Percentiles rank a stretch among this genome's conserved stretches.
These are phyloP conservation scores for Danionella dracula DNA, from an alignment of 2,797 vertebrate species.

Conservation along the genomic window DNA sequence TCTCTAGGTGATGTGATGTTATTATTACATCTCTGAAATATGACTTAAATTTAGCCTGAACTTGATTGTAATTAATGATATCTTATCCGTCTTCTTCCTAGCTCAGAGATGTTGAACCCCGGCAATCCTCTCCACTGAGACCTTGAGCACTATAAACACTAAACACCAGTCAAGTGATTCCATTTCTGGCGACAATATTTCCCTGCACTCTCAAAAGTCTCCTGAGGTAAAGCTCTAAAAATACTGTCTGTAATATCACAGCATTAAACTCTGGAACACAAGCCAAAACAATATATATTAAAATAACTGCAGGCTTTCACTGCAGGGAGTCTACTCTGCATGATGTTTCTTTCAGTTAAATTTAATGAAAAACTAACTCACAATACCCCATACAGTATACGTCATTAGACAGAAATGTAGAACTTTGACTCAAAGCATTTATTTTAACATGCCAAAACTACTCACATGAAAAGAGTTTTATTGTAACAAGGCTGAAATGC, in stretches of 20 bases:
- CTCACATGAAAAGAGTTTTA: background rate
- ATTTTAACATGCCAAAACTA: background rate
- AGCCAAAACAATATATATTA: background rate
- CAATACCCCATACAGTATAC: background rate
- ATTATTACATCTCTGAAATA: background rate
- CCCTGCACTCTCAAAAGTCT: background rate
- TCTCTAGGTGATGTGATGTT: background rate
- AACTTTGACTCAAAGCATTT: background rate
- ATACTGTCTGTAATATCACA: background rate
- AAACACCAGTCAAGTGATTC: background rate
- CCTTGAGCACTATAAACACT: background rate
- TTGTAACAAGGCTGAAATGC: background rate
- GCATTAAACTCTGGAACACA: conserved; percentile 7
- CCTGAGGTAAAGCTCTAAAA: conserved; percentile 7
- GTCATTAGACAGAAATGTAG: background rate
- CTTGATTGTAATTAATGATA: background rate
- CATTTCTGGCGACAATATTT: background rate
- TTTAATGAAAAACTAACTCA: conserved; percentile 1
- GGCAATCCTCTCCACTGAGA: no score
- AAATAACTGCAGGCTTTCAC: background rate
- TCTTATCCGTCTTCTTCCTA: background rate
- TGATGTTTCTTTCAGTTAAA: background rate
- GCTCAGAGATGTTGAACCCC: background rate
- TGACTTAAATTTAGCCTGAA: background rate
- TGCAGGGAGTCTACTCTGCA: background rate